phyloP scores from a whole-genome alignment of 2,797 vertebrate species.

The Malurus splendens region DNA sequence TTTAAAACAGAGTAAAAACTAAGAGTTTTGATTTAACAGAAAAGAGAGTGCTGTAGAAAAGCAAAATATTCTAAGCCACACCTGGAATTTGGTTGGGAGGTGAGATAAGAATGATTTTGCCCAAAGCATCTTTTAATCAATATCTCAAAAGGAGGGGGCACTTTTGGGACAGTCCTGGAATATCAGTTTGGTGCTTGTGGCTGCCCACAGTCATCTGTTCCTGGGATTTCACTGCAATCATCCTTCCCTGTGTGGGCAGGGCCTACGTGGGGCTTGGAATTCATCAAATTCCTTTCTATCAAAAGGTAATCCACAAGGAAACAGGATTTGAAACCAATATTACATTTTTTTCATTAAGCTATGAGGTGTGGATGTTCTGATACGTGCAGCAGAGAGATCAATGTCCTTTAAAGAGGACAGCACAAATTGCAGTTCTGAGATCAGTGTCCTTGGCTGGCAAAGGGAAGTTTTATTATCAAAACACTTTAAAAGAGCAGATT shows the following conservation, averaged over 20 bases:
- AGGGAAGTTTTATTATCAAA: not conserved
- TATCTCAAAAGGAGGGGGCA: not conserved
- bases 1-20: not conserved
- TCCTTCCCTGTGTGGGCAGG: not conserved
- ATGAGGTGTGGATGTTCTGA: not conserved
- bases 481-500: not conserved
- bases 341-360: not conserved
- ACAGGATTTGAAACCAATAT: not conserved
- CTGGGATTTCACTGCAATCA: rapidly evolving
- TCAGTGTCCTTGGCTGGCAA: not conserved
- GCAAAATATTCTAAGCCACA: not conserved
- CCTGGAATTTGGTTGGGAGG: not conserved
- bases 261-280: rapidly evolving
- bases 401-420: not conserved
- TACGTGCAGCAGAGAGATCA: not conserved
- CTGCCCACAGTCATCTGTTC: not conserved
- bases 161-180: not conserved
- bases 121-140: not conserved
- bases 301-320: not conserved
- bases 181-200: not conserved
- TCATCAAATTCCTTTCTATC: not conserved
- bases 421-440: not conserved
- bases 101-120: not conserved
- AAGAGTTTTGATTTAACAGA: not conserved
- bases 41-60: not conserved